A percentile compares a stretch with the other conserved stretches of the same genome.
phyloP scores from a whole-genome alignment of 1,140 invertebrate species.

The Anadara kagoshimensis region DNA sequence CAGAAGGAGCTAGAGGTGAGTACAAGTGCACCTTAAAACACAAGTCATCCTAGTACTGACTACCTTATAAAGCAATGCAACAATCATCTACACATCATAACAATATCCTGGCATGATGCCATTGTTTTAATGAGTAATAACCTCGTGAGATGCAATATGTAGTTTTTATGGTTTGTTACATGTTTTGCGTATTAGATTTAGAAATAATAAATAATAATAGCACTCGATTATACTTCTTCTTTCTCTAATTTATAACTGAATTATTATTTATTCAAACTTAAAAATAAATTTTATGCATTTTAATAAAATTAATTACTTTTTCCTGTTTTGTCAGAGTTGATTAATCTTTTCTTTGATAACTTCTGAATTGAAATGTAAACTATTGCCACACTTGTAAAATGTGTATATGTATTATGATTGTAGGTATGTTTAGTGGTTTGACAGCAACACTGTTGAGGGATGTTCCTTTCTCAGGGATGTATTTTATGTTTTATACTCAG shows the following conservation, averaged over 20 bases:
- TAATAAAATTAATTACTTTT: background rate
- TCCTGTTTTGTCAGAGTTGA: background rate
- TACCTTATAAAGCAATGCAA: no score
- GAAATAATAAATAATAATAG: no score
- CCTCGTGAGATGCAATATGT: no score
- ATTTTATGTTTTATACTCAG: conserved; percentile 94
- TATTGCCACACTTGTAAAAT: background rate
- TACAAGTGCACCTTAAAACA: background rate
- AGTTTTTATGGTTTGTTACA: no score
- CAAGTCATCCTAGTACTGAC: no score
- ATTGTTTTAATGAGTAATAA: no score
- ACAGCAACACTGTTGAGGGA: conserved; percentile 89
- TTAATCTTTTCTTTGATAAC: background rate
- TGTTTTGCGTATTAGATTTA: no score
- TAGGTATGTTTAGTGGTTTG: conserved; percentile 88
- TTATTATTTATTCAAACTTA: no score
- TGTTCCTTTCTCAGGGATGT: conserved; percentile 93
- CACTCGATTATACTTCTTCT: no score
- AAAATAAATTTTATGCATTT: background rate
- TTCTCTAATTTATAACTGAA: no score
- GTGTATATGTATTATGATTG: conserved; percentile 43
- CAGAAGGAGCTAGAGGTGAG: conserved; percentile 82
- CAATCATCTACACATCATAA: no score
- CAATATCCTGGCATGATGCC: no score
- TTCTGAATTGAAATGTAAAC: background rate